phyloP scores from a whole-genome alignment of 1,140 invertebrate species.

The Vollenhovia emeryi region DNA sequence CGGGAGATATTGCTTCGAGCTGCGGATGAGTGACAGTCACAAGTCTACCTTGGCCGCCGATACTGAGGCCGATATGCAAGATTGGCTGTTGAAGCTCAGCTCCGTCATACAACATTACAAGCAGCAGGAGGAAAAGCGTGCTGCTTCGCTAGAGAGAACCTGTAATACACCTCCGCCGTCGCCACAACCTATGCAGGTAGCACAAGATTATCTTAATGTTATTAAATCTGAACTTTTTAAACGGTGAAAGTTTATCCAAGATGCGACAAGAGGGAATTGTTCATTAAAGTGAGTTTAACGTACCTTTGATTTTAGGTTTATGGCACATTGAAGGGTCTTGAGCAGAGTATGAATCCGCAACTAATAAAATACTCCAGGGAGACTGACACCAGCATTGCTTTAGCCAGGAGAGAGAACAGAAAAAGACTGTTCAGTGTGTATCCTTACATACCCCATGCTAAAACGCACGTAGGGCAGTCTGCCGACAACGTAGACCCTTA shows the following conservation, averaged over 20 bases:
- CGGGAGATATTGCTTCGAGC: conserved; percentile 94
- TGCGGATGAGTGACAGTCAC: conserved; percentile 93
- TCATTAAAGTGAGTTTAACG: background rate
- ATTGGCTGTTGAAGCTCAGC: conserved; percentile 92
- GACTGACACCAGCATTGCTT: conserved; percentile 94
- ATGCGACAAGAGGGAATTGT: background rate
- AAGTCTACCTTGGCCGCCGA: conserved; percentile 95
- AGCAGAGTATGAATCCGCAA: conserved; percentile 96
- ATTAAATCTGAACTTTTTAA: conserved; percentile 18
- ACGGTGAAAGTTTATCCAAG: background rate
- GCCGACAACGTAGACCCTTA: conserved; percentile 87
- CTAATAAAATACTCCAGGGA: conserved; percentile 95
- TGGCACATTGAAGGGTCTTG: conserved; percentile 93
- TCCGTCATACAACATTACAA: conserved; percentile 92
- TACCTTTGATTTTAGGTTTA: conserved; percentile 77
- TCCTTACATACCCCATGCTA: conserved; percentile 86
- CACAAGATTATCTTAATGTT: background rate
- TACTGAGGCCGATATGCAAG: conserved; percentile 93
- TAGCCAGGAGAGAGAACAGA: conserved; percentile 91
- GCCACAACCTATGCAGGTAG: conserved; percentile 83
- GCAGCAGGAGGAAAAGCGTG: conserved; percentile 89
- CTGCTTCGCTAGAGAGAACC: conserved; percentile 88
- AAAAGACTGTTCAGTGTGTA: conserved; percentile 90
- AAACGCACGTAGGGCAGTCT: conserved; percentile 78
- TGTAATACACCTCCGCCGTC: conserved; percentile 87